A percentile compares a stretch with the other conserved stretches of the same genome.
Conservation (phyloP, 2,888 invertebrate species). For the Eutolmus rufibarbis region DNA sequence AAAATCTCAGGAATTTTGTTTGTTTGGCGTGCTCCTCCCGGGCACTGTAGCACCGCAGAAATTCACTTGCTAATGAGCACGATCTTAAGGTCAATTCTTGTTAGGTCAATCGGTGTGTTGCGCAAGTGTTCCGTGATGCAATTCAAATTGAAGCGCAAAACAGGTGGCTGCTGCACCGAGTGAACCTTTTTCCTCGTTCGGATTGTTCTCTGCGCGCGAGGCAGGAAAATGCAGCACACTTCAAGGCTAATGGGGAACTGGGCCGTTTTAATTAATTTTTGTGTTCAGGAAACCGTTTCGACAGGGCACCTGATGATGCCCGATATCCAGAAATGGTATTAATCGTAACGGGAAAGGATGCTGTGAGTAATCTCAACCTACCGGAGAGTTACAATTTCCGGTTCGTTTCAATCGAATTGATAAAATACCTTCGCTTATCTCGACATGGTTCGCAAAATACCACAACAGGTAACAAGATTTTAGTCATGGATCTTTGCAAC, state of each 20-base stretch:
- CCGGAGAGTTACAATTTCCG: neutral
- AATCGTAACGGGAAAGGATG: neutral
- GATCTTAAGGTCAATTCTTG: slow-evolving; percentile 39
- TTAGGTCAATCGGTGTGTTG: slow-evolving; percentile 24
- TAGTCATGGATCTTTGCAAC: neutral
- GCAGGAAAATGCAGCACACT: neutral
- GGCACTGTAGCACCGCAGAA: neutral
- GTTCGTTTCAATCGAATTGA: neutral
- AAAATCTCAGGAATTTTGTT: slow-evolving; percentile 10
- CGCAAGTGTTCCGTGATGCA: slow-evolving; percentile 15
- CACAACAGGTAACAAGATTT: neutral
- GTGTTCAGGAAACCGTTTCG: neutral
- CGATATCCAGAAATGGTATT: neutral
- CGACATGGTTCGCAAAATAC: neutral
- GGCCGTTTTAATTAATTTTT: slow-evolving; percentile 20
- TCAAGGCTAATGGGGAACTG: neutral
- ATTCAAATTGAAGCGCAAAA: slow-evolving; percentile 24
- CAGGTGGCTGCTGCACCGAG: neutral
- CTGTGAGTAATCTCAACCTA: neutral
- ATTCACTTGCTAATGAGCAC: slow-evolving; percentile 43
- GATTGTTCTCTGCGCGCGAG: neutral
- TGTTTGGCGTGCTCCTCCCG: slow-evolving; percentile 22
- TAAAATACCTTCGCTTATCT: neutral
- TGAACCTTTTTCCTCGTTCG: neutral
- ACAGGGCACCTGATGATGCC: neutral